A percentile compares a stretch with the other conserved stretches of the same genome.
phyloP scores from a whole-genome alignment of 1,140 invertebrate species.

The Oncopeltus fasciatus region DNA sequence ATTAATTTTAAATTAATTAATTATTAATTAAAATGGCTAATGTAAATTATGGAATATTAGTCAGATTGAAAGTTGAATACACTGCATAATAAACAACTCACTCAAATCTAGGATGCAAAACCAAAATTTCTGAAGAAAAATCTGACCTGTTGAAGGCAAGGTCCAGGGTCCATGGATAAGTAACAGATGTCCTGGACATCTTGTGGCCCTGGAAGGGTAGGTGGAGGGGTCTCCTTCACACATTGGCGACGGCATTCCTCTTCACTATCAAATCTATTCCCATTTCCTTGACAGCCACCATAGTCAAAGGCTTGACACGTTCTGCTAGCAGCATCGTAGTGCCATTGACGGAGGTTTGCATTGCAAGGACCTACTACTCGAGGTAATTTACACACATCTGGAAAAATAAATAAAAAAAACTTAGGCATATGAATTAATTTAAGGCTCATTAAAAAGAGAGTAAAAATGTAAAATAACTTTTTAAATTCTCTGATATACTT shows the following conservation, averaged over 20 bases:
- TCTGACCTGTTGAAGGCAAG: slow-evolving; percentile 42
- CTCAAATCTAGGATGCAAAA: neutral
- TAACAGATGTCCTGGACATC: slow-evolving; percentile 19
- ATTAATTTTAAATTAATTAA: too few species aligned
- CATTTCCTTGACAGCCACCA: slow-evolving; percentile 54
- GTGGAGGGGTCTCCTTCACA: slow-evolving; percentile 8
- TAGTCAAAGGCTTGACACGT: slow-evolving; percentile 53
- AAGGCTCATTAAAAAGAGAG: too few species aligned
- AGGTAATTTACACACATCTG: slow-evolving; percentile 58
- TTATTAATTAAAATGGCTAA: too few species aligned
- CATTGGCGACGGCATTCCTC: slow-evolving; percentile 34
- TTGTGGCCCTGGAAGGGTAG: neutral
- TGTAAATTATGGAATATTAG: too few species aligned
- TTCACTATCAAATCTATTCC: slow-evolving; percentile 39
- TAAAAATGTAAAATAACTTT: too few species aligned
- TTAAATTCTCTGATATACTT: too few species aligned
- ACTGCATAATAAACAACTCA: neutral
- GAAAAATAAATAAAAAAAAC: neutral
- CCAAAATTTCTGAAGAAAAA: neutral
- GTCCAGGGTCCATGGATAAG: slow-evolving; percentile 43
- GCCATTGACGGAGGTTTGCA: slow-evolving; percentile 49
- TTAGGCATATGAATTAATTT: too few species aligned
- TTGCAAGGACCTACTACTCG: slow-evolving; percentile 57
- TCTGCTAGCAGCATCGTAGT: slow-evolving; percentile 50
- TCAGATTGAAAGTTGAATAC: too few species aligned